Evolutionary conservation across 2,888 invertebrate genomes (phyloP).

Genomic region (Papilio elwesi): DNA sequence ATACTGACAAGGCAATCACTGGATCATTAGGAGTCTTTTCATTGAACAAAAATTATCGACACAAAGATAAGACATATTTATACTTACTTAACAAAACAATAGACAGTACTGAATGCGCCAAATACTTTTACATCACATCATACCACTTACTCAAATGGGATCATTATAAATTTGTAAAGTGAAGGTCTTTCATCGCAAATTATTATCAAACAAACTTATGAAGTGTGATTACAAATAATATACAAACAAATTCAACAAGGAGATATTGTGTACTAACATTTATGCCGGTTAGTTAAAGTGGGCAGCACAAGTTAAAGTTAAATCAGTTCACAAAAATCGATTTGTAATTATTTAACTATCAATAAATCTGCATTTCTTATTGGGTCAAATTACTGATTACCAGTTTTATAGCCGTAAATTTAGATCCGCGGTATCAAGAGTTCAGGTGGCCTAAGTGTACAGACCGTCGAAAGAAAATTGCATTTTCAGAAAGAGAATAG

Average conservation of each 20-base stretch:
- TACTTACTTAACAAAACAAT: constrained; percentile 10
- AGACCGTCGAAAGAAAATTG: too few relatives aligned
- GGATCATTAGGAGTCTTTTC: constrained; percentile 12
- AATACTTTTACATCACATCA: background rate
- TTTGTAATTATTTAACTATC: too few relatives aligned
- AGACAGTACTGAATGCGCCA: background rate
- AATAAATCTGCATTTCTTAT: too few relatives aligned
- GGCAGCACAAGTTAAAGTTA: too few relatives aligned
- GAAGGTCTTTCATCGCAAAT: background rate
- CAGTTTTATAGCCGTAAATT: too few relatives aligned
- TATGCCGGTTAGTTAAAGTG: too few relatives aligned
- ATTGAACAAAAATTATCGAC: constrained; percentile 3
- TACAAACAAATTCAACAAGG: background rate
- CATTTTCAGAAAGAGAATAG: too few relatives aligned
- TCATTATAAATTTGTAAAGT: background rate
- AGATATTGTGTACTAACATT: background rate
- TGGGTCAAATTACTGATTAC: too few relatives aligned
- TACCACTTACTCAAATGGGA: background rate
- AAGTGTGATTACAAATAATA: background rate
- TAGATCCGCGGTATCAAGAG: too few relatives aligned
- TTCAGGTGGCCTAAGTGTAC: too few relatives aligned
- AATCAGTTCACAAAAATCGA: too few relatives aligned
- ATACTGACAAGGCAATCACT: constrained; percentile 12
- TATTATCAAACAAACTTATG: constrained; percentile 1
- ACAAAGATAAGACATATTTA: background rate